Evolutionary conservation across 1,140 invertebrate genomes (phyloP).

Genomic region (Atta cephalotes): DNA sequence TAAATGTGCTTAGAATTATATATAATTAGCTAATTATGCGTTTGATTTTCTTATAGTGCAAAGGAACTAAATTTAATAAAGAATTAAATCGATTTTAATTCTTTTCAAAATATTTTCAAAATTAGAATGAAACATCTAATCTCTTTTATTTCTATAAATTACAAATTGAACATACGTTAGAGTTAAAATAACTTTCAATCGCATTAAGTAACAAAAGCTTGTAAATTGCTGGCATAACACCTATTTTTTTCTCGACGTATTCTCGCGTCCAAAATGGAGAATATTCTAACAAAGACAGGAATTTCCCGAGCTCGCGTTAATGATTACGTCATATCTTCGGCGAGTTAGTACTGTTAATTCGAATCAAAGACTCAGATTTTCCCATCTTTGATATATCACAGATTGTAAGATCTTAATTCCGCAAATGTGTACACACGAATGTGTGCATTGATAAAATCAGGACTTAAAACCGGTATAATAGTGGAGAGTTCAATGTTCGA

Average conservation of each 20-base stretch:
- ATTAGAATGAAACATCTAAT: background rate
- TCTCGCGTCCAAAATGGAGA: background rate
- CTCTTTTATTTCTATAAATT: background rate
- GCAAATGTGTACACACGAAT: background rate
- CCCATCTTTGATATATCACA: background rate
- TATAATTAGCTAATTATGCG: background rate
- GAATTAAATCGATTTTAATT: background rate
- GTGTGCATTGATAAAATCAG: constrained; percentile 12
- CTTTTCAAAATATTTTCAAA: background rate
- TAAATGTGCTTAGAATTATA: background rate
- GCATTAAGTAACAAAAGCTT: constrained; percentile 45
- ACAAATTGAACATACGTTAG: background rate
- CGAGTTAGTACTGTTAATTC: background rate
- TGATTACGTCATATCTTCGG: constrained; percentile 24
- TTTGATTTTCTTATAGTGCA: background rate
- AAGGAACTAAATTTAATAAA: background rate
- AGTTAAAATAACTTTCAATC: background rate
- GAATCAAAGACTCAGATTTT: background rate
- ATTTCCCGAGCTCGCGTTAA: constrained; percentile 5
- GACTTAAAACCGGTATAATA: constrained; percentile 16
- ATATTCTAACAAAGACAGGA: constrained; percentile 25
- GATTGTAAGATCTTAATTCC: constrained; percentile 1
- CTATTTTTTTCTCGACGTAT: constrained; percentile 1
- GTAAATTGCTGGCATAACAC: constrained; percentile 39
- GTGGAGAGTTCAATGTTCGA: constrained; percentile 19